phyloP scores from a whole-genome alignment of 2,797 vertebrate genomes.

The Myotis vivesi region DNA sequence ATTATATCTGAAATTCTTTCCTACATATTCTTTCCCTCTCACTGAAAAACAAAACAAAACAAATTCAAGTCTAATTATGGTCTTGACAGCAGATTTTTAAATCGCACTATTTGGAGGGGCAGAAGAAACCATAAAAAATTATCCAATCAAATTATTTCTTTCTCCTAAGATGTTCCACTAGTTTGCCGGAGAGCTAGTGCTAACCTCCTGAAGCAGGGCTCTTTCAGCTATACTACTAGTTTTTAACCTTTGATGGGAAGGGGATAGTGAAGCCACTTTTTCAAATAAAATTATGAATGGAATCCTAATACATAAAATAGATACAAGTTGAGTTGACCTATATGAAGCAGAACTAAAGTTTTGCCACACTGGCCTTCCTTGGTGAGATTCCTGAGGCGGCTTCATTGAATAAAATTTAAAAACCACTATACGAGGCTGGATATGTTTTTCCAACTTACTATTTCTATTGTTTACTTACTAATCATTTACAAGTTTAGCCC shows the following conservation, averaged over 20 bases:
- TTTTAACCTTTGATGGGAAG: neutral
- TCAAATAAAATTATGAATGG: neutral
- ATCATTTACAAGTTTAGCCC: neutral
- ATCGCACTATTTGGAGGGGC: neutral
- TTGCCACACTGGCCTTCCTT: neutral
- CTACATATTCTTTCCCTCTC: conserved; percentile 21
- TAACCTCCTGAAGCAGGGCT: neutral
- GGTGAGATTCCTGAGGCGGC: neutral
- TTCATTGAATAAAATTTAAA: conserved; percentile 6
- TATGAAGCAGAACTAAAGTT: neutral
- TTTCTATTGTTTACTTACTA: conserved; percentile 45
- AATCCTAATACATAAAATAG: neutral
- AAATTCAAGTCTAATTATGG: conserved; percentile 28
- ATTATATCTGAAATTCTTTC: conserved; percentile 14
- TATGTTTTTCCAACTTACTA: neutral
- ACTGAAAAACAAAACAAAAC: conserved; percentile 19
- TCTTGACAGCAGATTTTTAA: conserved; percentile 39
- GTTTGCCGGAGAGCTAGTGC: neutral
- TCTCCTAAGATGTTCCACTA: neutral
- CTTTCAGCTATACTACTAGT: neutral
- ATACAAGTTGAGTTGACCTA: neutral
- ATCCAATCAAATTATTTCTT: neutral
- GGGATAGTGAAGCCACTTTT: neutral
- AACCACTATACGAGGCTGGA: neutral
- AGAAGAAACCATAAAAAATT: conserved; percentile 22